Evolutionary conservation across 2,113 vertebrate species (phyloP), one percentile per base, ranked within the genome.

Genomic region (Paratilapia polleni): DNA sequence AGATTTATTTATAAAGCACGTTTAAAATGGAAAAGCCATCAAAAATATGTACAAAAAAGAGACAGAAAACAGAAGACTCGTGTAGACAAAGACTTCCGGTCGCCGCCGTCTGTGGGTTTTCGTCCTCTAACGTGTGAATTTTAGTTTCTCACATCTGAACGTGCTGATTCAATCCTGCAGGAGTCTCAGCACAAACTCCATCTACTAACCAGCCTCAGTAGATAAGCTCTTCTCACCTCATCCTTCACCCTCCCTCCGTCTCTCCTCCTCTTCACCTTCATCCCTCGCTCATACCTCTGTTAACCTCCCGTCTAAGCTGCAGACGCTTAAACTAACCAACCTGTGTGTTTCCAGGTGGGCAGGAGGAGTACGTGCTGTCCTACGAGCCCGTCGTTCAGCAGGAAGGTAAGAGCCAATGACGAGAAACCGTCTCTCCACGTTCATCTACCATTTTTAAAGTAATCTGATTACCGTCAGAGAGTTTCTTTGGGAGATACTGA

Each of bases 381-480:
- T 99, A 99, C 19, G 98, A 99, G 84, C 97, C 98, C 1, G 98
- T 99, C 85, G 95, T 95, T 86, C 98, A 99, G 59, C 98, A 99
- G 92, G 98, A 99, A 98, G 98, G 98, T 99, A 94, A 94, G 97
- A 17, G 13, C 6, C 6, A 3, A 19, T 2, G 2, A 14, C 19
- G 15, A 17, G 43, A 47, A 47, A 8, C 52, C 4, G 2, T 56
- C 43, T 52, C 13, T 19, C 5, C 22, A 2, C 9, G 10, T 36
- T 22, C 11, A 1, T 1, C 47, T 49, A 47, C 1, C 66, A 12
- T 24, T 12, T 13, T 49, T 11, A 28, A 49, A 70, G 66, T 52
- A 73, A 73, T 73, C 43, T 52, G 66, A 52, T 73, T 73, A 73
- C 41, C 22, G 28, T 15, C 1, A 36, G 0, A 1, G 49, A 52